Conservation (phyloP, 2,113 vertebrate species). For the Pseudonaja textilis region DNA sequence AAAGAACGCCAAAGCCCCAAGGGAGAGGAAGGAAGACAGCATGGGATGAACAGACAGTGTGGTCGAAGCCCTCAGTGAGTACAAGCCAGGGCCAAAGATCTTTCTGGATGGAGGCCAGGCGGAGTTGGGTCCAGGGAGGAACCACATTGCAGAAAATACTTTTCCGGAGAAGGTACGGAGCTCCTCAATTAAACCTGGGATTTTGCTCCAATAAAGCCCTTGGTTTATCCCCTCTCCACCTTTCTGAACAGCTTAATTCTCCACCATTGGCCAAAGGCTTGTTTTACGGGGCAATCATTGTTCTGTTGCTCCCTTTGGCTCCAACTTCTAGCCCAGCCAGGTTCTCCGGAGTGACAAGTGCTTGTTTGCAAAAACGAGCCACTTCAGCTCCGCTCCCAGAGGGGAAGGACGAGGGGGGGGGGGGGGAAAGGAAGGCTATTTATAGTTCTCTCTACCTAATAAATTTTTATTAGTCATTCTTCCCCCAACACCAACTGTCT, state of each 20-base stretch:
- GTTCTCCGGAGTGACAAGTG: not conserved
- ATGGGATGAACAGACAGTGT: not conserved
- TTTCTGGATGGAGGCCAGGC: not conserved
- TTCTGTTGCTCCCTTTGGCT: not conserved
- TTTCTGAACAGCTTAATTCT: not conserved
- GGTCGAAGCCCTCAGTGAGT: not conserved
- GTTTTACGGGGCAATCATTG: constrained; percentile 9
- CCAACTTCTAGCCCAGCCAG: not conserved
- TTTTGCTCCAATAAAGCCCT: not conserved
- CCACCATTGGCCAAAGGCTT: not conserved
- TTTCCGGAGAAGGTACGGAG: not conserved
- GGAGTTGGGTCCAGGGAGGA: not conserved
- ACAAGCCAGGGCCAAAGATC: not conserved
- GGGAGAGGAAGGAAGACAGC: not conserved
- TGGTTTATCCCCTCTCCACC: not conserved
- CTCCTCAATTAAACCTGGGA: not conserved
- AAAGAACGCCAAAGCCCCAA: not conserved
- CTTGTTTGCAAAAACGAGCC: not conserved
- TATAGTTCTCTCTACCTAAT: not conserved
- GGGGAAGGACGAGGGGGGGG: not conserved
- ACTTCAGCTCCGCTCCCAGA: not conserved
- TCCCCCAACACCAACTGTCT: not conserved
- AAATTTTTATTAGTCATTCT: not conserved
- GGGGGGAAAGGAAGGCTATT: not conserved
- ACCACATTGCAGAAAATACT: not conserved